Percentiles rank a stretch among this genome's conserved stretches.
These are phyloP conservation scores for Haemorhous mexicanus DNA, from an alignment of 2,113 vertebrate species.

Conservation along the genomic window DNA sequence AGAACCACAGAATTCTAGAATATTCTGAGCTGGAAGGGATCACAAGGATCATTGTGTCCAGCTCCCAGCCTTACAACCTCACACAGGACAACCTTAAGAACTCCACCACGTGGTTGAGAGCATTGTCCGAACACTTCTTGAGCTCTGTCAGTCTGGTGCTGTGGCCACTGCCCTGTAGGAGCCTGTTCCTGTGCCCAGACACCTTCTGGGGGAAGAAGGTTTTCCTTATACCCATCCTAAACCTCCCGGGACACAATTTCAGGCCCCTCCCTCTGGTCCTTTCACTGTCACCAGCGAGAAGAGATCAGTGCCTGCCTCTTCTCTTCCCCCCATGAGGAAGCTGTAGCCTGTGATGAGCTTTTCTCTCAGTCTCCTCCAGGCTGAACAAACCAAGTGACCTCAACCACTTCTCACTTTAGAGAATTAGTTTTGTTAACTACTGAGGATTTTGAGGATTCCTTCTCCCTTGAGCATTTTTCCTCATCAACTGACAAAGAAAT, in stretches of 20 bases:
- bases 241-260: not conserved
- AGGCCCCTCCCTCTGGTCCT: accelerated
- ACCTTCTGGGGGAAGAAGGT: not conserved
- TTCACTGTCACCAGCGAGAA: not conserved
- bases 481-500: not conserved
- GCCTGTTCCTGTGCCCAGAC: not conserved
- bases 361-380: not conserved
- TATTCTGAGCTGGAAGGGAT: not conserved
- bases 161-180: too few species aligned
- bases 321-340: not conserved
- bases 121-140: not conserved
- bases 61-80: not conserved
- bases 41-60: not conserved
- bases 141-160: not conserved
- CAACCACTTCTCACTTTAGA: not conserved
- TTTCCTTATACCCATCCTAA: not conserved
- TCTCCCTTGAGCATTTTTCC: not conserved
- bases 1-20: not conserved
- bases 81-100: not conserved
- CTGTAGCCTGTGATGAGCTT: not conserved
- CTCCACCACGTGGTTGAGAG: not conserved
- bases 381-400: not conserved
- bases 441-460: not conserved
- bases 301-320: not conserved
- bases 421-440: not conserved